Percentiles rank a stretch among this genome's conserved stretches.
Conservation (phyloP, 2,113 vertebrate genomes). For the Larimichthys crocea region DNA sequence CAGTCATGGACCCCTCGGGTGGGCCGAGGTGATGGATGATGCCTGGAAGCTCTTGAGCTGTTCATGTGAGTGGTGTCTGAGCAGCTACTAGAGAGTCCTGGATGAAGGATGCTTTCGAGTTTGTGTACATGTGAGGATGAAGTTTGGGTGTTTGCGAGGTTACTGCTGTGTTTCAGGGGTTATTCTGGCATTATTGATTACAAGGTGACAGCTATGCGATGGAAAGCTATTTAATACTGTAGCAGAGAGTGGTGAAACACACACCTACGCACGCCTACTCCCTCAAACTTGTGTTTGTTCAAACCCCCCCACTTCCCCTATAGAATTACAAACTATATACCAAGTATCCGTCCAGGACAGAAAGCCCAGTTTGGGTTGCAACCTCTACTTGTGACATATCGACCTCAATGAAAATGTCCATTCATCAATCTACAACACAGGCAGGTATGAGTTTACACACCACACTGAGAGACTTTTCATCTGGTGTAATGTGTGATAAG, state of each 20-base stretch:
- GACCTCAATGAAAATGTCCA: slow-evolving; percentile 69
- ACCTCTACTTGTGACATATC: slow-evolving; percentile 55
- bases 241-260: slow-evolving; percentile 61
- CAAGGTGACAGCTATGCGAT: slow-evolving; percentile 68
- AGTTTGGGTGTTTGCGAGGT: slow-evolving; percentile 47
- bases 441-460: slow-evolving; percentile 51
- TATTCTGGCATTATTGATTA: slow-evolving; percentile 76
- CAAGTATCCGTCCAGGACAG: slow-evolving; percentile 51
- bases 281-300: slow-evolving; percentile 69
- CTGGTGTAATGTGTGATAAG: neutral
- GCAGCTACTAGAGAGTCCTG: slow-evolving; percentile 48
- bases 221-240: slow-evolving; percentile 72
- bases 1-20: slow-evolving; percentile 45
- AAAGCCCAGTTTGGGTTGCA: slow-evolving; percentile 66
- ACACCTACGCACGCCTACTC: slow-evolving; percentile 60
- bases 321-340: slow-evolving; percentile 74
- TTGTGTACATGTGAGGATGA: slow-evolving; percentile 32
- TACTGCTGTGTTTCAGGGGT: slow-evolving; percentile 56
- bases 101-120: slow-evolving; percentile 49
- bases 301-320: slow-evolving; percentile 63
- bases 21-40: slow-evolving; percentile 74
- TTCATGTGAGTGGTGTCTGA: slow-evolving; percentile 45
- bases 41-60: slow-evolving; percentile 69
- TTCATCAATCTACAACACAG: slow-evolving; percentile 67
- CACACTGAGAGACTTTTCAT: slow-evolving; percentile 8